phyloP scores from a whole-genome alignment of 2,888 invertebrate species.

The Charanyca ferruginea region DNA sequence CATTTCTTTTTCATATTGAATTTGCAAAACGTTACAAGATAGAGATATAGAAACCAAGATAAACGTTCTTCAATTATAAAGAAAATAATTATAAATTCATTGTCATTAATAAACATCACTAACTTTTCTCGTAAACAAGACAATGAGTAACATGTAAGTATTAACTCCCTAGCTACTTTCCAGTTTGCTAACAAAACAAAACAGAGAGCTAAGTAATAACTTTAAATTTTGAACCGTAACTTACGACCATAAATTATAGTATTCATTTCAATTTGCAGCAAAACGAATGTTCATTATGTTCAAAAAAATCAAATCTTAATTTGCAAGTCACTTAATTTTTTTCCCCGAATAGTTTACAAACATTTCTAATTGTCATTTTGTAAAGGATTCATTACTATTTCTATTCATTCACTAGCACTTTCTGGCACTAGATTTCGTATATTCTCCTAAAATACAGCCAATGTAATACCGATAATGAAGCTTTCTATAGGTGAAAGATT shows the following conservation, averaged over 20 bases:
- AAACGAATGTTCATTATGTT: background rate
- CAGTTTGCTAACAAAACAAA: background rate
- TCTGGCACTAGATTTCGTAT: too few species aligned
- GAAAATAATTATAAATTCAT: too few species aligned
- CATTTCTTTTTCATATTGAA: too few species aligned
- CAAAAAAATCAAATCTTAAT: background rate
- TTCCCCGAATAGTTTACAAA: background rate
- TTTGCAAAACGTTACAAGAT: too few species aligned
- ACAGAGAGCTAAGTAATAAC: background rate
- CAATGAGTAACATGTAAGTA: too few species aligned
- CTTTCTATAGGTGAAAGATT: too few species aligned
- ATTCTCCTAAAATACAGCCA: too few species aligned
- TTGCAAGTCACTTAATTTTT: too few species aligned
- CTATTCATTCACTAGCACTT: too few species aligned
- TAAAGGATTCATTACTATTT: background rate
- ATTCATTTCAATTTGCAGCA: background rate
- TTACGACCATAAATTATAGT: background rate
- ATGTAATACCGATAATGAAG: too few species aligned
- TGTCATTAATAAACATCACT: background rate
- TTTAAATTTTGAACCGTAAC: background rate
- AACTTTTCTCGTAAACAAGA: background rate
- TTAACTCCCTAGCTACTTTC: slow-evolving; percentile 3
- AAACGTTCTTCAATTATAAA: too few species aligned
- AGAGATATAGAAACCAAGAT: too few species aligned
- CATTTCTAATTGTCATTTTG: background rate